These are phyloP conservation scores for Hirtodrosophila duncani DNA, from an alignment of 2,888 invertebrate species.

Conservation along the genomic window DNA sequence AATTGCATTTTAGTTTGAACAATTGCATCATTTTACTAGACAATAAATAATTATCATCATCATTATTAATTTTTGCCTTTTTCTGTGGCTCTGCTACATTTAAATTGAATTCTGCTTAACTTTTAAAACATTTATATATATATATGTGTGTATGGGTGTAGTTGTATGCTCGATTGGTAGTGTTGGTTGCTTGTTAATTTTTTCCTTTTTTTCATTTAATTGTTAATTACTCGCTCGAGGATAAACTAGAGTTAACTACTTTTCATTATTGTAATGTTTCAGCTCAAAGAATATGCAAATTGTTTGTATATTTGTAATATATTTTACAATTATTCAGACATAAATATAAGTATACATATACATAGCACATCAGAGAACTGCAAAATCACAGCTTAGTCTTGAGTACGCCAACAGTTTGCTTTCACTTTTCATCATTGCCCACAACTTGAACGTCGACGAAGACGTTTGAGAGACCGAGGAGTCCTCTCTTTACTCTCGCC, in stretches of 20 bases:
- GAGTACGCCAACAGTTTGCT: no score
- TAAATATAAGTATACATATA: no score
- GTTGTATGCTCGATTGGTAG: constrained; percentile 16
- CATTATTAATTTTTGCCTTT: constrained; percentile 6
- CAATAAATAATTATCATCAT: constrained; percentile 4
- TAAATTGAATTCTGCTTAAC: constrained; percentile 19
- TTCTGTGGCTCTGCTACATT: constrained; percentile 5
- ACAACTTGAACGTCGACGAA: no score
- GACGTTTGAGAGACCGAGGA: no score
- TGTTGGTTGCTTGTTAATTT: no score
- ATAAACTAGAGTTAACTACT: constrained; percentile 62
- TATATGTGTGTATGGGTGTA: constrained; percentile 17
- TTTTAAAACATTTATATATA: constrained; percentile 16
- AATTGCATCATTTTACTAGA: constrained; percentile 14
- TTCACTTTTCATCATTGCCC: no score
- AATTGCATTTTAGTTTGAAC: constrained; percentile 13
- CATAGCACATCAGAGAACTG: no score
- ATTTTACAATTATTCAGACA: no score
- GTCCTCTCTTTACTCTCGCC: no score
- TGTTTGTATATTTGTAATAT: constrained; percentile 28
- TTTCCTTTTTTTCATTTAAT: constrained; percentile 6
- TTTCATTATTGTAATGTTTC: constrained; percentile 66
- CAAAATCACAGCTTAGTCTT: no score
- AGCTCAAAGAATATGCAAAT: constrained; percentile 55
- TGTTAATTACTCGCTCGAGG: constrained; percentile 27